These are phyloP conservation scores for Cranoglanis bouderius DNA, from an alignment of 2,113 vertebrate genomes.

Conservation along the genomic window DNA sequence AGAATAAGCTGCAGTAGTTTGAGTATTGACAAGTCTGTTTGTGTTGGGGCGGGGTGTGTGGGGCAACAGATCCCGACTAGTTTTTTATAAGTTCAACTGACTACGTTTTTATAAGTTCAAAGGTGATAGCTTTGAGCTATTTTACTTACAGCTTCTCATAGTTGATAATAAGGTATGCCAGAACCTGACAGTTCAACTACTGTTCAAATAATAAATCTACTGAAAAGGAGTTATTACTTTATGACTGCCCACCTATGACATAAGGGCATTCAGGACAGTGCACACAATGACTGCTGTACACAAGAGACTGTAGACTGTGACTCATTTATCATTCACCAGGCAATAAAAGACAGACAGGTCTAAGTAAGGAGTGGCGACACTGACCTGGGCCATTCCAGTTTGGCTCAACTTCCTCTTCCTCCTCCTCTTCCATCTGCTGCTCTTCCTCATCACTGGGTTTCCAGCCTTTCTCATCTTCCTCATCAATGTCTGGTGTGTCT, in stretches of 20 bases:
- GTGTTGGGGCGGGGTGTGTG: not conserved
- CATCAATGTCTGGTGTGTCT: slow-evolving; percentile 55
- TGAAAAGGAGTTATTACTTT: not conserved
- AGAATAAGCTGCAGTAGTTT: not conserved
- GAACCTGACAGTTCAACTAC: not conserved
- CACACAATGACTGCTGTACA: slow-evolving; percentile 5
- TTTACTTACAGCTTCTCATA: not conserved
- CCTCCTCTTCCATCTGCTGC: slow-evolving; percentile 63
- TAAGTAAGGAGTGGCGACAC: slow-evolving; percentile 18
- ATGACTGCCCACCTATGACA: not conserved
- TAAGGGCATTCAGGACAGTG: not conserved
- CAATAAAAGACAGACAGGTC: slow-evolving; percentile 28
- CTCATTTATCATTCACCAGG: slow-evolving; percentile 31
- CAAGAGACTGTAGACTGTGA: slow-evolving; percentile 31
- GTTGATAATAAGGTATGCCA: not conserved
- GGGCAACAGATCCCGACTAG: not conserved
- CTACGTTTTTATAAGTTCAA: not conserved
- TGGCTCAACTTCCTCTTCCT: slow-evolving; percentile 34
- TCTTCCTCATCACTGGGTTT: slow-evolving; percentile 47
- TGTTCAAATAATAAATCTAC: not conserved
- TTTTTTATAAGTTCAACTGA: not conserved
- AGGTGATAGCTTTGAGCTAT: not conserved
- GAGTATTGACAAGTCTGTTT: not conserved
- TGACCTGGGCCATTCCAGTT: slow-evolving; percentile 87
- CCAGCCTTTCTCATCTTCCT: slow-evolving; percentile 66